A percentile compares a stretch with the other conserved stretches of the same genome.
These are phyloP conservation scores for Hemiprocne comata DNA, from an alignment of 2,113 vertebrate genomes.

Conservation along the genomic window DNA sequence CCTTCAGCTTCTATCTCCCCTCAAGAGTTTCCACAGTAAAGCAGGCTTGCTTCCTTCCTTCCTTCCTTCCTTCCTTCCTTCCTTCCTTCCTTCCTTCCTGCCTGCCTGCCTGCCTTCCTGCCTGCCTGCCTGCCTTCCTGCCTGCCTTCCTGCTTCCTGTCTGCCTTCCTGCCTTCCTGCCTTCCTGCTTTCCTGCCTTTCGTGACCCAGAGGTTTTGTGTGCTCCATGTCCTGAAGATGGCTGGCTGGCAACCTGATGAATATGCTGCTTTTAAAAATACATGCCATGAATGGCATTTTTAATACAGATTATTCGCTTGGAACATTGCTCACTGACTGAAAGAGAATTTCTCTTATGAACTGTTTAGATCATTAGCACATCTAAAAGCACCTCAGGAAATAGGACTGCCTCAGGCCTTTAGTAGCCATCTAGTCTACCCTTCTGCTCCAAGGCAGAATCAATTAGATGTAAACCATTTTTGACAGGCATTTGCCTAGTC, in stretches of 20 bases:
- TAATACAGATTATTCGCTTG: background rate
- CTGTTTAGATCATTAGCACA: background rate
- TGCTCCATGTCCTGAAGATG: background rate
- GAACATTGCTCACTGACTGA: background rate
- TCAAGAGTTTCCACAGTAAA: conserved; percentile 44
- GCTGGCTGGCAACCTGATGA: background rate
- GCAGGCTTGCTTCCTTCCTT: background rate
- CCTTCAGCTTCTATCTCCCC: conserved; percentile 54
- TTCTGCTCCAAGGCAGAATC: background rate
- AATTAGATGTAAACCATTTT: background rate
- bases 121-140: too few relatives aligned
- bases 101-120: too few relatives aligned
- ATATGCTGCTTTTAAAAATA: background rate
- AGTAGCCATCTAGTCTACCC: background rate
- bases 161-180: too few relatives aligned
- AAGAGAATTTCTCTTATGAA: background rate
- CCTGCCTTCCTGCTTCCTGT: too few relatives aligned
- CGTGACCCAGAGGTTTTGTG: background rate
- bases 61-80: too few relatives aligned
- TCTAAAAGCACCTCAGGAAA: background rate
- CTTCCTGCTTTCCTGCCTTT: too few relatives aligned
- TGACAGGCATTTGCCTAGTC: background rate
- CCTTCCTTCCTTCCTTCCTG: too few relatives aligned
- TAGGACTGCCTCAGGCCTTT: background rate
- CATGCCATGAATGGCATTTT: background rate